These are phyloP conservation scores for Barnardius zonarius DNA, from an alignment of 2,113 vertebrate species.

Conservation along the genomic window DNA sequence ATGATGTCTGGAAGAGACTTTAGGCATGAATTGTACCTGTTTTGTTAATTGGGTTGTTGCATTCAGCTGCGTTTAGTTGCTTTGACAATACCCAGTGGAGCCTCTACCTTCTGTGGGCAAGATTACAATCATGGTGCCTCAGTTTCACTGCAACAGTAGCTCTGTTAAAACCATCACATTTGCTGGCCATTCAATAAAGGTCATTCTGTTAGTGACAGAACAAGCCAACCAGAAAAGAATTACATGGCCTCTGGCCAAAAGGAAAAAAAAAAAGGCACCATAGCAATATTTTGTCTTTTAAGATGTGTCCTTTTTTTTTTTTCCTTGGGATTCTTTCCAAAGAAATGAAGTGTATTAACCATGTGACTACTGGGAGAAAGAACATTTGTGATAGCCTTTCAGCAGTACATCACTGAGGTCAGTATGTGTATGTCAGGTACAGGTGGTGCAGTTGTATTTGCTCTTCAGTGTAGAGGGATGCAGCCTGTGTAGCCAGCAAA, in stretches of 20 bases:
- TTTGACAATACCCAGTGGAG: conserved; percentile 40
- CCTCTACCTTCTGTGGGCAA: not conserved
- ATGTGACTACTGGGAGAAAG: not conserved
- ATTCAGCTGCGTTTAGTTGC: conserved; percentile 22
- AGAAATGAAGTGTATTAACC: not conserved
- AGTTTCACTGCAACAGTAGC: not conserved
- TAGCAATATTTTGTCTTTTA: not conserved
- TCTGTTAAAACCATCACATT: conserved; percentile 11
- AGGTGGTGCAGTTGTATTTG: not conserved
- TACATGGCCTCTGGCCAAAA: not conserved
- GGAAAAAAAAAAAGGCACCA: not conserved
- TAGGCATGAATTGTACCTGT: conserved; percentile 29
- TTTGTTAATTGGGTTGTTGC: conserved; percentile 53
- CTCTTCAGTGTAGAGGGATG: not conserved
- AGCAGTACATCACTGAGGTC: not conserved
- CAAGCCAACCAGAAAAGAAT: not conserved
- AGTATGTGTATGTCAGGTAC: not conserved
- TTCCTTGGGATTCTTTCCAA: not conserved
- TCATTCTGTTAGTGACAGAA: conserved; percentile 8
- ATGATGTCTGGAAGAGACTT: conserved; percentile 21
- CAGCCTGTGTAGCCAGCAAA: not conserved
- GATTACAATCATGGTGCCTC: not conserved
- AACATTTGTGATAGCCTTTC: conserved; percentile 3
- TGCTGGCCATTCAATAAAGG: conserved; percentile 25
- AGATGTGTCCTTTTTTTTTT: not conserved